Evolutionary conservation across 2,797 vertebrate species (phyloP).

Genomic region (Echeneis naucrates): DNA sequence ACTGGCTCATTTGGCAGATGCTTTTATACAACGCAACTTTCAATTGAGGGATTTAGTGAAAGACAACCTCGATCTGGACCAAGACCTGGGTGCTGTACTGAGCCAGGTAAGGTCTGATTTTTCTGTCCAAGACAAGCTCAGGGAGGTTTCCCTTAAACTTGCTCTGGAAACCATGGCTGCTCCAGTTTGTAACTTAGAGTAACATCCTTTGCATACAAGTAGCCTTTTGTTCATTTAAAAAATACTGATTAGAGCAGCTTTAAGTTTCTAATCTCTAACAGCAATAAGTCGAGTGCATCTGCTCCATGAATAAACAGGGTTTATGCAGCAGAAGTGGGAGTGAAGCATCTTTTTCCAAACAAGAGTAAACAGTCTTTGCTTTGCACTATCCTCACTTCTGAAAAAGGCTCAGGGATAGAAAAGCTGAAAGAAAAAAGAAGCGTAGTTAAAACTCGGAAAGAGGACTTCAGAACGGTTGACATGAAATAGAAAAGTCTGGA

Average conservation of each 20-base stretch:
- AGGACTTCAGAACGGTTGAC: slow-evolving; percentile 27
- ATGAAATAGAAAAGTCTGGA: slow-evolving; percentile 27
- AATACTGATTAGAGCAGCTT: not conserved
- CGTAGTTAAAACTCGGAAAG: slow-evolving; percentile 18
- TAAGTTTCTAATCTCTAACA: not conserved
- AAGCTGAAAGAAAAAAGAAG: slow-evolving; percentile 11
- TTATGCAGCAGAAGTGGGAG: not conserved
- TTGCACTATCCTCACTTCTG: slow-evolving; percentile 3
- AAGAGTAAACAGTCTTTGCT: slow-evolving; percentile 37
- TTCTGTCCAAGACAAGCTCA: too few species aligned
- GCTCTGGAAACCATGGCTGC: too few species aligned
- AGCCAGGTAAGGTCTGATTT: too few species aligned
- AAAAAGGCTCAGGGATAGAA: slow-evolving; percentile 12
- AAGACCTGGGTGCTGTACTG: too few species aligned
- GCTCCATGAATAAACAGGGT: not conserved
- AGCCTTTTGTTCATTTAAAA: too few species aligned
- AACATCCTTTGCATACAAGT: too few species aligned
- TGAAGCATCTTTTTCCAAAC: slow-evolving; percentile 3
- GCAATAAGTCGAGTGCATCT: not conserved
- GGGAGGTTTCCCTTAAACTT: too few species aligned
- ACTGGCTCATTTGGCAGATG: too few species aligned
- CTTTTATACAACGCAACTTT: too few species aligned
- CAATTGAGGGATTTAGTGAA: too few species aligned
- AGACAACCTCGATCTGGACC: too few species aligned
- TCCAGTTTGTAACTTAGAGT: too few species aligned